Conservation (phyloP, 1,140 invertebrate genomes). For the Drosophila subpulchrella region DNA sequence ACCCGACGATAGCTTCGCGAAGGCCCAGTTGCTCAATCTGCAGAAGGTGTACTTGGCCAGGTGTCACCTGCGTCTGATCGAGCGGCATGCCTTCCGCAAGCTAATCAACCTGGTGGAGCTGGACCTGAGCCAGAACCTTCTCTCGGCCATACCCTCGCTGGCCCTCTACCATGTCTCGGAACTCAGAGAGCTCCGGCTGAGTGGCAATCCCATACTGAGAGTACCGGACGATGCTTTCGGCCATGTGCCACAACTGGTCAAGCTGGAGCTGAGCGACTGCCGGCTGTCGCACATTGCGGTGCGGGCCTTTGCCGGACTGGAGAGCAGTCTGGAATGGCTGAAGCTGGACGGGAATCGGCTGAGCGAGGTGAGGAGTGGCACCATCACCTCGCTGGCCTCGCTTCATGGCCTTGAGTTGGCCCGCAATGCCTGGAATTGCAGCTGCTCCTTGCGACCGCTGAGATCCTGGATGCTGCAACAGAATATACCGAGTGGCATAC, state of each 20-base stretch:
- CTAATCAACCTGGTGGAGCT: constrained; percentile 91
- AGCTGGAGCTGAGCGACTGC: constrained; percentile 90
- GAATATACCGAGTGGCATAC: constrained; percentile 90
- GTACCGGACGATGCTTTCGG: constrained; percentile 89
- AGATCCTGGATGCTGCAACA: constrained; percentile 91
- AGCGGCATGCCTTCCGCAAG: constrained; percentile 88
- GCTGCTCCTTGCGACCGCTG: constrained; percentile 90
- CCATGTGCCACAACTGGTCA: constrained; percentile 88
- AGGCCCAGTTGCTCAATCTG: constrained; percentile 90
- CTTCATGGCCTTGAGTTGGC: constrained; percentile 91
- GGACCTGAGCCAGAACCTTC: constrained; percentile 90
- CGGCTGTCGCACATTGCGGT: constrained; percentile 88
- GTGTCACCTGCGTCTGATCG: constrained; percentile 87
- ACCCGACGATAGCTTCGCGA: constrained; percentile 89
- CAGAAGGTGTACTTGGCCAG: constrained; percentile 90
- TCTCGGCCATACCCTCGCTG: constrained; percentile 89
- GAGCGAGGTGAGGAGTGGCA: constrained; percentile 87
- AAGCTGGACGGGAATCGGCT: constrained; percentile 91
- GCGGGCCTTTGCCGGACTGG: constrained; percentile 90
- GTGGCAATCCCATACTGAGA: constrained; percentile 89
- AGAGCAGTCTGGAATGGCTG: constrained; percentile 89
- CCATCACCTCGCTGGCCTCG: constrained; percentile 88
- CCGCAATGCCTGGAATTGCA: constrained; percentile 93
- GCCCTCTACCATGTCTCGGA: constrained; percentile 89
- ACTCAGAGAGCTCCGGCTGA: constrained; percentile 90